A percentile compares a stretch with the other conserved stretches of the same genome.
These are phyloP conservation scores for Megalops cyprinoides DNA, from an alignment of 2,797 vertebrate genomes.

Conservation along the genomic window DNA sequence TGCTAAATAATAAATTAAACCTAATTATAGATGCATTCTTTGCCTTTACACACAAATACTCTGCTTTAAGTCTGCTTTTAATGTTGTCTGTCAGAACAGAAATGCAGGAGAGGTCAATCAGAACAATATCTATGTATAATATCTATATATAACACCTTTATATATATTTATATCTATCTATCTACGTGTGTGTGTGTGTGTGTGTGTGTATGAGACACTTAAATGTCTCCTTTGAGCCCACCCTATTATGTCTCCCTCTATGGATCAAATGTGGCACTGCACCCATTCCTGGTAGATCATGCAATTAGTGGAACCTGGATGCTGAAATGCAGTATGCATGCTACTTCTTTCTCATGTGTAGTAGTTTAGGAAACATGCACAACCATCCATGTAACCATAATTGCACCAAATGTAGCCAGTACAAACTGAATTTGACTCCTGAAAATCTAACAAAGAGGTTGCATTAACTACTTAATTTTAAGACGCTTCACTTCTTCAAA, in stretches of 20 bases:
- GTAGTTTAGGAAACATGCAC: neutral
- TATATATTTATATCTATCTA: too few species aligned
- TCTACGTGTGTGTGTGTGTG: too few species aligned
- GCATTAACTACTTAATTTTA: too few species aligned
- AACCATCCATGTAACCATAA: too few species aligned
- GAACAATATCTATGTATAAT: neutral
- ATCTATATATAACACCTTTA: too few species aligned
- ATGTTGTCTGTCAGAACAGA: constrained; percentile 2
- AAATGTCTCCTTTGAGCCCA: neutral
- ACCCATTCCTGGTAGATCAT: neutral
- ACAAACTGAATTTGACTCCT: too few species aligned
- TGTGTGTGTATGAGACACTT: too few species aligned
- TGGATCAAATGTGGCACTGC: neutral
- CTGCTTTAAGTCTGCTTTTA: neutral
- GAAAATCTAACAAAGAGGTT: too few species aligned
- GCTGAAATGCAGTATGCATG: too few species aligned
- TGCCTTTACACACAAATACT: neutral
- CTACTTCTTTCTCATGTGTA: neutral
- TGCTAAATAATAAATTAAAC: constrained; percentile 3
- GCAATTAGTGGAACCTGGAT: too few species aligned
- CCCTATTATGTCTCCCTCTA: neutral
- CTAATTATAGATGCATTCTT: constrained; percentile 4
- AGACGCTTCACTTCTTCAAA: too few species aligned
- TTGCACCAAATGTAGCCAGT: too few species aligned
- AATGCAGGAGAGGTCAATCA: neutral